Evolutionary conservation across 2,888 invertebrate genomes (phyloP).

Genomic region (Zhuqinia jingwanae): DNA sequence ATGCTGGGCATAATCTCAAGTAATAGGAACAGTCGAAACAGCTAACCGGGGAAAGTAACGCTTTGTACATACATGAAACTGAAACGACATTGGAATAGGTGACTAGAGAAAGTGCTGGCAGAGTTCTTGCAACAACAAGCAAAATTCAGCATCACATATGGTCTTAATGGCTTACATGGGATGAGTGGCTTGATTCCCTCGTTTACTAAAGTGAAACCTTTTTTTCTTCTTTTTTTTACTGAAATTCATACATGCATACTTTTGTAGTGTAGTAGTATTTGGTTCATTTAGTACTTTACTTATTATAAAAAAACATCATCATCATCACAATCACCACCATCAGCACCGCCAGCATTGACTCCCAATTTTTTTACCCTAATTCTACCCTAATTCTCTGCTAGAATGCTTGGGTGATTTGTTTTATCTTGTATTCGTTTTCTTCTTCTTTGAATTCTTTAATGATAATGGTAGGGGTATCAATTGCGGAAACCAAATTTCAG

Average conservation of each 20-base stretch:
- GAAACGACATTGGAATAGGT: too few species aligned
- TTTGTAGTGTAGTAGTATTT: neutral
- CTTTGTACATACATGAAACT: too few species aligned
- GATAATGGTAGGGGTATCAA: constrained; percentile 18
- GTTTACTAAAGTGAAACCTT: constrained; percentile 38
- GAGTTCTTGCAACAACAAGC: constrained; percentile 35
- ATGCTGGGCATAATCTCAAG: neutral
- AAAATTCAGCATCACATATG: constrained; percentile 56
- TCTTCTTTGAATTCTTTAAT: neutral
- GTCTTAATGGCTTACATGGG: constrained; percentile 63
- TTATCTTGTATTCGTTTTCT: neutral
- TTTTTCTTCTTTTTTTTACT: constrained; percentile 6
- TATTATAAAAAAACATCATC: too few species aligned
- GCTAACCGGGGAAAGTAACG: too few species aligned
- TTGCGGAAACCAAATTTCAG: constrained; percentile 5
- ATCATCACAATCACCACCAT: neutral
- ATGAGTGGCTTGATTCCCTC: constrained; percentile 59
- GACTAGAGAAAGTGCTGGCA: too few species aligned
- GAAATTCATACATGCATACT: neutral
- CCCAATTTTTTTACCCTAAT: too few species aligned
- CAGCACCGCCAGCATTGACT: neutral
- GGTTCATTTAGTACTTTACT: neutral
- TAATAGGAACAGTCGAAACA: too few species aligned
- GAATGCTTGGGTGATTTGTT: constrained; percentile 36
- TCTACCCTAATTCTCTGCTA: constrained; percentile 38